Evolutionary conservation across 2,113 vertebrate species (phyloP).

Genomic region (Cepphus grylle): DNA sequence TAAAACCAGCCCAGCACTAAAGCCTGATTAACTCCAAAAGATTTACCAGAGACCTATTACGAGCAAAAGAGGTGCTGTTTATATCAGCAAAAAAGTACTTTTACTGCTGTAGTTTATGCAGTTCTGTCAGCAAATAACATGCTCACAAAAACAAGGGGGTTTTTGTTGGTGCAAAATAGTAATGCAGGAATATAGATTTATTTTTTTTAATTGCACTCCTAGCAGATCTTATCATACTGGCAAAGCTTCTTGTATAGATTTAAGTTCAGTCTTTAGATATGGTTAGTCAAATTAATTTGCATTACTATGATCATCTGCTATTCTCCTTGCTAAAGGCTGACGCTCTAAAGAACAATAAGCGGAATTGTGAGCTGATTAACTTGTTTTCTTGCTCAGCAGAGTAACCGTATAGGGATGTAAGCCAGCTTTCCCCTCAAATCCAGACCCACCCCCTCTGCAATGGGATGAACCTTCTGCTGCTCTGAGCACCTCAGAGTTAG

Average conservation of each 20-base stretch:
- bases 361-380: neutral
- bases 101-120: neutral
- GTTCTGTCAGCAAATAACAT: neutral
- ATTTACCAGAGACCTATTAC: neutral
- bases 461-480: neutral
- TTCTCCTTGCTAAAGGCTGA: neutral
- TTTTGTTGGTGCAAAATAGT: neutral
- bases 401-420: neutral
- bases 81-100: neutral
- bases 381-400: neutral
- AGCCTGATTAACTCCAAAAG: neutral
- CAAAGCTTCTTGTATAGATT: neutral
- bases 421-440: neutral
- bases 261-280: neutral
- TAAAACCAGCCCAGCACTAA: neutral
- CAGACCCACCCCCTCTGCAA: neutral
- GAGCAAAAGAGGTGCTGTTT: neutral
- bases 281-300: conserved; percentile 22
- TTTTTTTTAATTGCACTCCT: neutral
- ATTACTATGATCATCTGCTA: neutral
- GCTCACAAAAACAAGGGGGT: neutral
- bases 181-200: neutral
- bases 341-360: neutral
- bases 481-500: neutral
- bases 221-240: neutral